Evolutionary conservation across 1,140 invertebrate genomes (phyloP), one percentile per base, ranked within the genome.

Genomic region (Chironomus tepperi): DNA sequence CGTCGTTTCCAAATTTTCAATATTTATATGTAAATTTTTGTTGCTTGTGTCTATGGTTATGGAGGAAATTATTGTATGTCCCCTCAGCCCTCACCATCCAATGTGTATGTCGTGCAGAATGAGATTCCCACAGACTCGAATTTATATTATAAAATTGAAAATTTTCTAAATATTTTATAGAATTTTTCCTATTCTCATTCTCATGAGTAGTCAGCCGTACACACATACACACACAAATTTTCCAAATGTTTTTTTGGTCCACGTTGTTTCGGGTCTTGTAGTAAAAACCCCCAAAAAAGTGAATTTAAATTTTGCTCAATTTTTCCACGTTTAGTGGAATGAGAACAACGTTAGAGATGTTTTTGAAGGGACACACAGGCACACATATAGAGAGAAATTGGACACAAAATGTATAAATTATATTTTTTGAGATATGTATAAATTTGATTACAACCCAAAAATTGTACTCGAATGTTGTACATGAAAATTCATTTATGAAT

Each of bases 401-500:
- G 24, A 34, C 24, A 34, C 5, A 34, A 34, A 34, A 34, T 34
- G 24, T 34, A 34, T 34, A 34, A 34, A 34, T 34, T 34, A 34
- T 34, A 34, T 34, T 34, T 34, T 34, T 34, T 34, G 47, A 57
- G 47, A 57, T 57, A 57, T 57, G 65, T 70, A 70, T 70, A 70
- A 21, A 70, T 70, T 70, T 19, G 65, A 70, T 70, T 70, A 70
- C 16, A 70, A 18, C 24, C 24, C n/a, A n/a, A 34, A 34, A 34
- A 34, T 34, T 34, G 24, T 34, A 34, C 24, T 34, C 24, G 24
- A 34, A 34, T 34, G 24, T 34, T 34, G n/a, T 57, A 70, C 6
- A 18, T 16, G 6, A 19, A 70, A 70, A 70, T 70, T 70, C 65
- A 70, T 70, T 70, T 70, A 70, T 70, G 65, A 70, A 70, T 18